These are phyloP conservation scores for Pachyrhynchus sulphureomaculatus DNA, from an alignment of 1,140 invertebrate genomes.

Conservation along the genomic window DNA sequence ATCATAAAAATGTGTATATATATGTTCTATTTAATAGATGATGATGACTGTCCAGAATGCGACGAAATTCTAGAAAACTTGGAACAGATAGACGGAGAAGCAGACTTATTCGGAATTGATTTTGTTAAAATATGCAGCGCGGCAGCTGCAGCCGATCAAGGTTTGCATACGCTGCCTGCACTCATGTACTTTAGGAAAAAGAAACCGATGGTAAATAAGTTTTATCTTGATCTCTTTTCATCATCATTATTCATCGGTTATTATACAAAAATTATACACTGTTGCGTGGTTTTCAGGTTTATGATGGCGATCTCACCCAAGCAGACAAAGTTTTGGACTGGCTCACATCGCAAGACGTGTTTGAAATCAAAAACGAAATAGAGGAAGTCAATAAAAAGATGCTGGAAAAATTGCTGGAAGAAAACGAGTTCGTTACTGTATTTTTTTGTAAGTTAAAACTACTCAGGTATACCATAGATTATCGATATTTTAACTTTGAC, in stretches of 20 bases:
- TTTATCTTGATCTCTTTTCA: no score
- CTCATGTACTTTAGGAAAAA: slow-evolving; percentile 89
- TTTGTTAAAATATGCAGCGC: slow-evolving; percentile 91
- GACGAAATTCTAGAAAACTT: slow-evolving; percentile 83
- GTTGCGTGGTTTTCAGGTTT: slow-evolving; percentile 60
- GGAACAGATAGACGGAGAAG: slow-evolving; percentile 92
- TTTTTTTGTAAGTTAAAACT: slow-evolving; percentile 82
- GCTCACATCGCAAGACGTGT: slow-evolving; percentile 92
- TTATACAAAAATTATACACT: no score
- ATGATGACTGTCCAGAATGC: slow-evolving; percentile 89
- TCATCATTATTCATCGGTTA: no score
- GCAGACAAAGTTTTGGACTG: slow-evolving; percentile 83
- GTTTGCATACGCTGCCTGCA: slow-evolving; percentile 79
- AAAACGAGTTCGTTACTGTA: slow-evolving; percentile 93
- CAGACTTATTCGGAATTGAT: slow-evolving; percentile 90
- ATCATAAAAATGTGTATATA: slow-evolving; percentile 50
- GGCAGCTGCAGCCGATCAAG: slow-evolving; percentile 79
- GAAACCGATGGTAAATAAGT: slow-evolving; percentile 62
- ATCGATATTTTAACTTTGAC: no score
- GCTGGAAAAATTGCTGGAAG: slow-evolving; percentile 90
- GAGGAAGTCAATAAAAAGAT: slow-evolving; percentile 95
- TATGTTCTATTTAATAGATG: slow-evolving; percentile 60
- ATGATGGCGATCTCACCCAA: slow-evolving; percentile 88
- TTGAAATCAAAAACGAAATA: slow-evolving; percentile 95
- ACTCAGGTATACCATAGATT: neutral